Conservation (phyloP, 2,113 vertebrate genomes). For the Austrofundulus limnaeus region DNA sequence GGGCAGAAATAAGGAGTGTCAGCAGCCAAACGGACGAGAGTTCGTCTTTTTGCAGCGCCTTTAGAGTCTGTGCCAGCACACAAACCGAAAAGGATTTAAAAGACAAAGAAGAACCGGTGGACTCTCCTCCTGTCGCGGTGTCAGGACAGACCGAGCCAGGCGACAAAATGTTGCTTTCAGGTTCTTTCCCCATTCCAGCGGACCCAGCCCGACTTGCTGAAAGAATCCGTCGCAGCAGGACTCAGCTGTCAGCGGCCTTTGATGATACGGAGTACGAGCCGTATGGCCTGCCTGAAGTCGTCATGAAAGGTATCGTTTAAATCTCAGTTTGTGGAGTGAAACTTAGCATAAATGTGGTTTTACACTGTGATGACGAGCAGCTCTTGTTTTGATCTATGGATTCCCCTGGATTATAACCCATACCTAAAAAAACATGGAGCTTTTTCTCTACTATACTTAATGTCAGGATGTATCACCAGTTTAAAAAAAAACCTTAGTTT, state of each 20-base stretch:
- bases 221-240: constrained; percentile 75
- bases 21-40: constrained; percentile 72
- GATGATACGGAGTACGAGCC: constrained; percentile 84
- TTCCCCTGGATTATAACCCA: too few species aligned
- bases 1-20: constrained; percentile 41
- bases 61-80: constrained; percentile 44
- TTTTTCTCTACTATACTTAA: too few species aligned
- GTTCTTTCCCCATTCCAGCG: constrained; percentile 74
- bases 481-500: too few species aligned
- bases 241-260: constrained; percentile 79
- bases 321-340: neutral
- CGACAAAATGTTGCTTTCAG: constrained; percentile 57
- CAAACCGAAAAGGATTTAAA: constrained; percentile 57
- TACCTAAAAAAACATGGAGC: too few species aligned
- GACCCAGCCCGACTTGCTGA: constrained; percentile 78
- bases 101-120: constrained; percentile 25
- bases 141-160: neutral
- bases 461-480: too few species aligned
- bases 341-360: neutral
- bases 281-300: constrained; percentile 83
- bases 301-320: constrained; percentile 79
- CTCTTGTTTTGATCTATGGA: neutral
- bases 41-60: neutral
- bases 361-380: neutral
- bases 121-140: constrained; percentile 28